Base-by-base conservation (phyloP, 1,140 invertebrate species). In the Drosophila erecta region DNA sequence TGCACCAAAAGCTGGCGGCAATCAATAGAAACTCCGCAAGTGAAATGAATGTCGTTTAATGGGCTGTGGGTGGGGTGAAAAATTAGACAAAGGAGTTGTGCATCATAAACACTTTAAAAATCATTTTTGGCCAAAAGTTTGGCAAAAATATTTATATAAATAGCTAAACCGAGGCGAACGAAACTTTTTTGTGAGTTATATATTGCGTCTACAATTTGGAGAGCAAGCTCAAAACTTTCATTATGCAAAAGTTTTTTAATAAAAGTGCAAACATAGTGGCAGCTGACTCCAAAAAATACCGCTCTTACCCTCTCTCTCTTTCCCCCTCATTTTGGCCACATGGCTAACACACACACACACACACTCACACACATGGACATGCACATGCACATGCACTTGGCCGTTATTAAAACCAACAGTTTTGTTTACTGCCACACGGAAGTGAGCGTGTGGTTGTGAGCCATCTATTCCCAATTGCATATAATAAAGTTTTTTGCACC, bases 191-290 rank as follows among this genome's bases (percentile, higher is more conserved):
- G 47, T 40, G 60, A 59, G 72, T 79, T 72, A 79, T 89, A 89
- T 83, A 64, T 80, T 76, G 81, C 58, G 67, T 67, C 60, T 84
- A 51, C 56, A 78, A 74, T 89, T 86, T 65, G 65, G 59, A 76
- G 58, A 81, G 79, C 79, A 60, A 67, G 83, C 81, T 77, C 30
- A 50, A 81, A 86, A 86, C 83, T 86, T 86, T 90, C 79, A 90
- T 89, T 90, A 85, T 80, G 85, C 76, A 80, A 89, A 89, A 89
- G 84, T 89, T 89, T 90, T 89, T 90, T 89, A 89, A 89, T 90
- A 89, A 89, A 90, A 78, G 74, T 57, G 66, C 69, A 89, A 85
- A 90, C 85, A 74, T 47, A 74, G 60, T 71, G 73, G 73, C 55
- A 58, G 71, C 71, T 33, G 27, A 49, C 53, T 47, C 30, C 49